Conservation (phyloP, 2,888 invertebrate genomes). For the Spilosoma lubricipeda region DNA sequence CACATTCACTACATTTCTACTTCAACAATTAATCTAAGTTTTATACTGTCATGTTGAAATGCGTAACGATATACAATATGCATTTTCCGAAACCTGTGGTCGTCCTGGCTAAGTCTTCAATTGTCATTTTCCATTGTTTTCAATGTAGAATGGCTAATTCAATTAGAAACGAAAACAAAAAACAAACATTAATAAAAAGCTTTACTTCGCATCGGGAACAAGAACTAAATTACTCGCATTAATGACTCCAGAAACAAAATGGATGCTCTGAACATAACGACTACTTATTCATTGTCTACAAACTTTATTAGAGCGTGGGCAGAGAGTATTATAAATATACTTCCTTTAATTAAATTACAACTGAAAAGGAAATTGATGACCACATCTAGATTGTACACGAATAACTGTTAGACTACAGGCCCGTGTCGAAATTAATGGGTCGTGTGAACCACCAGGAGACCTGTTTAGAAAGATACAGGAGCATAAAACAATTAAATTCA, state of each 20-base stretch:
- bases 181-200: not conserved
- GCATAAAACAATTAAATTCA: no score
- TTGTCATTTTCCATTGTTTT: not conserved
- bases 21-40: no score
- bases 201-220: not conserved
- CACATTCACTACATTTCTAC: no score
- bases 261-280: not conserved
- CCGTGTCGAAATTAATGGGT: no score
- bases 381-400: not conserved
- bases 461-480: no score
- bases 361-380: not conserved
- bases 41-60: not conserved
- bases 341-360: not conserved
- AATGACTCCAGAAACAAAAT: conserved; percentile 1
- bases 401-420: not conserved
- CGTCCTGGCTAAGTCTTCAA: not conserved
- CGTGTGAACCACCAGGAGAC: no score
- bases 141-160: not conserved
- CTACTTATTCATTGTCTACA: conserved; percentile 7
- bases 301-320: not conserved
- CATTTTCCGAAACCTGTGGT: not conserved
- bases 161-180: not conserved
- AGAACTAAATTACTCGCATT: not conserved
- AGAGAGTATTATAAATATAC: not conserved
- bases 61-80: not conserved